phyloP scores from a whole-genome alignment of 1,140 invertebrate genomes.

The Zaprionus nigranus region DNA sequence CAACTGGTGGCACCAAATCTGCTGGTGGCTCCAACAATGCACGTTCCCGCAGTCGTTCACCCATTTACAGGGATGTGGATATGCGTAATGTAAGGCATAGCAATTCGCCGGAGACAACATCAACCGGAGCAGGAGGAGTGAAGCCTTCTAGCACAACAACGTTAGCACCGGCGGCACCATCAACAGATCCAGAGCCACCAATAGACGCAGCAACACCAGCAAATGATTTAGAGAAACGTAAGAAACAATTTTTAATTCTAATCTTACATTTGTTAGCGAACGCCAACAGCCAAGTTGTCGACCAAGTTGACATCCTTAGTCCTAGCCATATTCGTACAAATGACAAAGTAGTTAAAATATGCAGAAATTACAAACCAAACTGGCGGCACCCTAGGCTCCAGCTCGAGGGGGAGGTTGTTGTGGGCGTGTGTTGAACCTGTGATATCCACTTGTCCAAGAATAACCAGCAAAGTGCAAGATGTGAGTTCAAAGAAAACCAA shows the following conservation, averaged over 20 bases:
- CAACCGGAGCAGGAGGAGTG: not conserved
- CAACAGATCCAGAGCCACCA: not conserved
- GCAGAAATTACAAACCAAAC: conserved; percentile 71
- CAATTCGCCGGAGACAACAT: conserved; percentile 53
- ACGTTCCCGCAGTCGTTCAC: conserved; percentile 76
- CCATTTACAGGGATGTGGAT: conserved; percentile 61
- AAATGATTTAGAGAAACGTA: conserved; percentile 83
- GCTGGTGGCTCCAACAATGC: conserved; percentile 20
- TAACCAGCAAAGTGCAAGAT: conserved; percentile 30
- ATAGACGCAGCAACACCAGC: conserved; percentile 16
- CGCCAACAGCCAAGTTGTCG: conserved; percentile 48
- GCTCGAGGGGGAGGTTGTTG: conserved; percentile 40
- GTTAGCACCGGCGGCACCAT: conserved; percentile 19
- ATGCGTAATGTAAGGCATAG: conserved; percentile 46
- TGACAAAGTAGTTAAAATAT: conserved; percentile 65
- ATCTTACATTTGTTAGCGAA: conserved; percentile 75
- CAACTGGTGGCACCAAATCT: conserved; percentile 39
- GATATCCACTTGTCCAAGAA: conserved; percentile 15
- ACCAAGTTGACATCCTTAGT: conserved; percentile 28
- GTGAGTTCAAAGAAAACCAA: conserved; percentile 5
- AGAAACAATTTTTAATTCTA: conserved; percentile 79
- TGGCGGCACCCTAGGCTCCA: conserved; percentile 68
- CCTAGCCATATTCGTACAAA: conserved; percentile 53
- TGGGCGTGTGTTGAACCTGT: conserved; percentile 28
- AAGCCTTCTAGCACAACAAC: conserved; percentile 6